Percentiles rank a stretch among this genome's conserved stretches.
Conservation (phyloP, 1,140 invertebrate species). For the Drosophila kepulauana region DNA sequence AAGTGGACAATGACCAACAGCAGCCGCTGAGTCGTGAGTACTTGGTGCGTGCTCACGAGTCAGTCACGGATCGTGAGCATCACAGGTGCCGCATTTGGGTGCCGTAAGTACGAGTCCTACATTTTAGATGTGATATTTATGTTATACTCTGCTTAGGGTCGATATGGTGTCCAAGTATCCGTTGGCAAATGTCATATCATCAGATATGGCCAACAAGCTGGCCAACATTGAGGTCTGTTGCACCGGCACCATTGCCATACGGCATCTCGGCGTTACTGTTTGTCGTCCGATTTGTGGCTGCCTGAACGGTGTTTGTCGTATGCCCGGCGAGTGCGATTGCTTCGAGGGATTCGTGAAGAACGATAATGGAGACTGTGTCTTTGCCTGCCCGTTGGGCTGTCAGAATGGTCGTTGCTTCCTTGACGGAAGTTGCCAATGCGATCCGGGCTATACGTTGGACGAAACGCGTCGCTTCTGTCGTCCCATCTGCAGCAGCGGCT, state of each 20-base stretch:
- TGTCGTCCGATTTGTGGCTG: constrained; percentile 87
- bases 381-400: constrained; percentile 76
- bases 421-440: constrained; percentile 87
- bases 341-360: constrained; percentile 86
- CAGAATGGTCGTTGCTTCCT: constrained; percentile 86
- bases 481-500: constrained; percentile 85
- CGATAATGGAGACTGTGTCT: constrained; percentile 78
- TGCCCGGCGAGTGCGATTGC: constrained; percentile 87
- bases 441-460: constrained; percentile 87
- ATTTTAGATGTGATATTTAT: constrained; percentile 2
- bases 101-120: constrained; percentile 56
- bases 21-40: constrained; percentile 51
- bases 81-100: constrained; percentile 77
- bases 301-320: constrained; percentile 86
- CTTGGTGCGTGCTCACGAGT: constrained; percentile 57
- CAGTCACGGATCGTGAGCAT: constrained; percentile 11
- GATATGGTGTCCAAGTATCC: constrained; percentile 64
- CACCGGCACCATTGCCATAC: constrained; percentile 86
- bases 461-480: constrained; percentile 84
- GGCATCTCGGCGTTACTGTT: constrained; percentile 73
- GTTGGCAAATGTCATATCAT: constrained; percentile 50
- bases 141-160: constrained; percentile 17
- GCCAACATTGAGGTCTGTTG: constrained; percentile 86
- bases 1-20: neutral
- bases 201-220: constrained; percentile 57